phyloP scores from a whole-genome alignment of 2,113 vertebrate genomes.

The Alces alces region DNA sequence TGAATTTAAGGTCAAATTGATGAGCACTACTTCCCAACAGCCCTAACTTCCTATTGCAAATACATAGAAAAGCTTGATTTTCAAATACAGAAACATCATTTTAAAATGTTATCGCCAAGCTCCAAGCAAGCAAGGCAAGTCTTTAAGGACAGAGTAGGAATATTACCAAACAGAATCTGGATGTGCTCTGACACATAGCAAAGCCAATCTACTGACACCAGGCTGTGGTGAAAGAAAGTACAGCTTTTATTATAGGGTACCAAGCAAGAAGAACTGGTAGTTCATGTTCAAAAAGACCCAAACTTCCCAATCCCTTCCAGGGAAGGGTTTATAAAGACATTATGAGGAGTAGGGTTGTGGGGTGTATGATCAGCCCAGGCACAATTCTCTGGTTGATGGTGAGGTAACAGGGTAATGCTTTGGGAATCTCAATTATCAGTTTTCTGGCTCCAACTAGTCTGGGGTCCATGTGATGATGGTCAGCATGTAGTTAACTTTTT shows the following conservation, averaged over 20 bases:
- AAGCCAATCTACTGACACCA: background rate
- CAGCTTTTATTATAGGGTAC: too few species aligned
- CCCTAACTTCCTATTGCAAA: background rate
- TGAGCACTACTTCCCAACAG: background rate
- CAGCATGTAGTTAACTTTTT: background rate
- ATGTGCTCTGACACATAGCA: background rate
- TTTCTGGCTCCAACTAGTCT: background rate
- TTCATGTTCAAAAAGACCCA: background rate
- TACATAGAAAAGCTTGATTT: background rate
- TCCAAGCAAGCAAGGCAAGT: background rate
- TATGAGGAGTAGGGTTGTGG: background rate
- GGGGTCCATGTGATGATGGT: background rate
- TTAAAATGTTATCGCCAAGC: background rate
- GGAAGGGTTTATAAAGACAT: background rate
- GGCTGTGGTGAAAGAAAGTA: background rate
- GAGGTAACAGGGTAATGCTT: background rate
- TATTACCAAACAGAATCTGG: background rate
- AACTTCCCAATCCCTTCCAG: background rate
- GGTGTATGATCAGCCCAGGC: background rate
- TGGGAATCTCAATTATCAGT: background rate
- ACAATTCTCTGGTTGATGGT: background rate
- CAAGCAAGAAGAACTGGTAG: background rate
- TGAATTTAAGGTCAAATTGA: background rate
- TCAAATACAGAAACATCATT: background rate
- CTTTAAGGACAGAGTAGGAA: background rate